A percentile compares a stretch with the other conserved stretches of the same genome.
Conservation (phyloP, 2,888 invertebrate genomes). For the Augochlorella aurata region DNA sequence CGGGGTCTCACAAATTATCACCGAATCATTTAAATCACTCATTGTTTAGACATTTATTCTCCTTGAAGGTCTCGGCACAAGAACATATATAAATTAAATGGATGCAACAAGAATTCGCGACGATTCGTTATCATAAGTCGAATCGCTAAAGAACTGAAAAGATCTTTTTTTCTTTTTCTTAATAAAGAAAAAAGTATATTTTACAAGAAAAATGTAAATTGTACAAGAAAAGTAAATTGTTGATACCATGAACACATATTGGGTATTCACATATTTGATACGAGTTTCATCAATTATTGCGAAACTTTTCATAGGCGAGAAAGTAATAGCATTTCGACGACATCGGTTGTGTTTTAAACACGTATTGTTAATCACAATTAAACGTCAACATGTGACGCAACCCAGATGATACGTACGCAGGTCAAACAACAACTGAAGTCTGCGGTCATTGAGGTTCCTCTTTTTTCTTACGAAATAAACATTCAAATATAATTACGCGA, state of each 20-base stretch:
- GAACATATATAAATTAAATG: not conserved
- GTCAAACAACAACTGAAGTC: not conserved
- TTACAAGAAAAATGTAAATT: not conserved
- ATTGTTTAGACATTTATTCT: slow-evolving; percentile 20
- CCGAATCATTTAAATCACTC: slow-evolving; percentile 36
- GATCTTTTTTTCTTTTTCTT: not conserved
- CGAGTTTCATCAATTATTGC: not conserved
- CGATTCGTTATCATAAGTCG: too few relatives aligned
- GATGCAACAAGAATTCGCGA: not conserved
- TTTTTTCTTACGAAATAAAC: not conserved
- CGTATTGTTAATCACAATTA: not conserved
- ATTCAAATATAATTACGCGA: not conserved
- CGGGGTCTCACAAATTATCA: slow-evolving; percentile 26
- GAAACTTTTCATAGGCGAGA: not conserved
- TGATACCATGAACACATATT: not conserved
- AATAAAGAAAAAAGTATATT: not conserved
- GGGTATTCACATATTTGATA: not conserved
- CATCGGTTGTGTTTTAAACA: not conserved
- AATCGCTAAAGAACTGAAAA: not conserved
- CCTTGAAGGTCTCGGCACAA: not conserved
- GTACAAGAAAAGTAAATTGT: not conserved
- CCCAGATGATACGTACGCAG: not conserved
- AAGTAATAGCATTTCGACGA: not conserved
- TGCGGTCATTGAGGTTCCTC: not conserved
- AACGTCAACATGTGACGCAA: not conserved